These are phyloP conservation scores for Balanococcus diminutus DNA, from an alignment of 2,888 invertebrate genomes.

Conservation along the genomic window DNA sequence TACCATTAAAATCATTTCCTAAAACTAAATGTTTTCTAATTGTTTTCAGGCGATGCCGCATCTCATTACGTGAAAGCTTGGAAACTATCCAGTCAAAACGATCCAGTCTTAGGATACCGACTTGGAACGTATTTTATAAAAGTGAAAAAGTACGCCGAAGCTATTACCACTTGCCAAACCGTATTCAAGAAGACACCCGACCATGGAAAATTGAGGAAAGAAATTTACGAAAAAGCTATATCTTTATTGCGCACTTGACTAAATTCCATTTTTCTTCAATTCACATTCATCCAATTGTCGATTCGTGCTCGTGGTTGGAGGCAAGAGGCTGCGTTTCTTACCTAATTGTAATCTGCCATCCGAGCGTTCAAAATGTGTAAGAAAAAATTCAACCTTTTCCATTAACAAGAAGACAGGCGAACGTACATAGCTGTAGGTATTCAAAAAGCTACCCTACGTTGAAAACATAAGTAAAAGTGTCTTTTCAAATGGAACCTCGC, in stretches of 20 bases:
- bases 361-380: too few species aligned
- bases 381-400: too few species aligned
- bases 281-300: too few species aligned
- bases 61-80: conserved; percentile 68
- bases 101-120: conserved; percentile 89
- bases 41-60: conserved; percentile 66
- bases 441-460: too few species aligned
- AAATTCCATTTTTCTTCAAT: not conserved
- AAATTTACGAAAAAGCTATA: conserved; percentile 89
- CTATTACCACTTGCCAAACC: conserved; percentile 87
- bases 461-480: too few species aligned
- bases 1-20: too few species aligned
- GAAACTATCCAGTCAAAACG: conserved; percentile 71
- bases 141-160: conserved; percentile 84
- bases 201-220: conserved; percentile 89
- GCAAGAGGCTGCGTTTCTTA: too few species aligned
- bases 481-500: not conserved
- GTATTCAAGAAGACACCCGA: conserved; percentile 82
- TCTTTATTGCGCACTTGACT: conserved; percentile 72
- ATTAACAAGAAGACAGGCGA: too few species aligned
- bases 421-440: too few species aligned
- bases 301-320: too few species aligned
- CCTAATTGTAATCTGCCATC: too few species aligned
- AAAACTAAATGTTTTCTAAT: too few species aligned
- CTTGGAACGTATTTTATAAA: conserved; percentile 91